A percentile compares a stretch with the other conserved stretches of the same genome.
phyloP scores from a whole-genome alignment of 2,797 vertebrate genomes.

The Pseudomugil tenellus region DNA sequence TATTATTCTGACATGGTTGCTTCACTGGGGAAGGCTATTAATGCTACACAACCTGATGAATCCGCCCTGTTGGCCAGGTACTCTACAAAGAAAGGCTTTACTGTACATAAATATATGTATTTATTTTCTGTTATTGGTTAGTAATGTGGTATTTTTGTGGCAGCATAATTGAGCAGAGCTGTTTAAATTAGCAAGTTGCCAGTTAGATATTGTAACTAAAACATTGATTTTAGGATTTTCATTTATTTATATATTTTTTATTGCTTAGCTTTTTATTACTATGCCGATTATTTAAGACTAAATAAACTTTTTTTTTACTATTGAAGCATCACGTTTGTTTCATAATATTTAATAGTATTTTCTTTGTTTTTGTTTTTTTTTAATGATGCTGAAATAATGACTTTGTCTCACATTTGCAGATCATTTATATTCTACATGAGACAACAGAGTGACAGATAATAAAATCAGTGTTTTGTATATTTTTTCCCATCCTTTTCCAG shows the following conservation, averaged over 20 bases:
- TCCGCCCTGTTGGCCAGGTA: slow-evolving; percentile 90
- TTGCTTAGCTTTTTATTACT: too few relatives aligned
- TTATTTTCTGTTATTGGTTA: neutral
- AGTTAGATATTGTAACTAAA: neutral
- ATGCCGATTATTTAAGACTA: too few relatives aligned
- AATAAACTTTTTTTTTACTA: slow-evolving; percentile 9
- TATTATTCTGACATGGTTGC: slow-evolving; percentile 87
- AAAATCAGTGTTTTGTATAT: neutral
- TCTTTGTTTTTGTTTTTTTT: neutral
- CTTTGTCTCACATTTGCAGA: neutral
- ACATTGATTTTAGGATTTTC: neutral
- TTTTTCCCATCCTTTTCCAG: slow-evolving; percentile 62
- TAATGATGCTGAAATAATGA: neutral
- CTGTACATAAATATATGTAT: neutral
- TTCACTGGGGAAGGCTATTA: slow-evolving; percentile 87
- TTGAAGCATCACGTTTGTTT: neutral
- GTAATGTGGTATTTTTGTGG: too few relatives aligned
- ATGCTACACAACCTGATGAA: slow-evolving; percentile 77
- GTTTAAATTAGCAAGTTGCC: too few relatives aligned
- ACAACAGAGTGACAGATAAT: neutral
- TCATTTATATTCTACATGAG: neutral
- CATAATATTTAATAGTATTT: neutral
- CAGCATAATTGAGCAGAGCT: neutral
- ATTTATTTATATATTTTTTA: neutral
- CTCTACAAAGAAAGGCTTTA: neutral